These are phyloP conservation scores for Lamellibrachia satsuma DNA, from an alignment of 2,888 invertebrate species.

Conservation along the genomic window DNA sequence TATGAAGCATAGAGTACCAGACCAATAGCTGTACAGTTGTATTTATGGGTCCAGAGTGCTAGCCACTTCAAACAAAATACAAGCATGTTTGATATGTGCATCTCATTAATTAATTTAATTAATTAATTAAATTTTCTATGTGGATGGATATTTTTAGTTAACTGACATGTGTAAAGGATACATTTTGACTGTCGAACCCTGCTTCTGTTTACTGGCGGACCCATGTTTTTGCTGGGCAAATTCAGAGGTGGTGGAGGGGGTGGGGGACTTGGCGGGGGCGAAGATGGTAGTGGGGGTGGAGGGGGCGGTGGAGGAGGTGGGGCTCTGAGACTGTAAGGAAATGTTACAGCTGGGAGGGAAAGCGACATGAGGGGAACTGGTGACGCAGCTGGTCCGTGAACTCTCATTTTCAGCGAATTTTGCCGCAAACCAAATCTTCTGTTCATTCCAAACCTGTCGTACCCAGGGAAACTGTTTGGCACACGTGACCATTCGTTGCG, in stretches of 20 bases:
- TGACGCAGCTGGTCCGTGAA: not conserved
- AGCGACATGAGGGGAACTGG: not conserved
- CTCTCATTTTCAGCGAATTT: not conserved
- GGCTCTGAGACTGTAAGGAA: not conserved
- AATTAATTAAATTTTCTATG: too few relatives aligned
- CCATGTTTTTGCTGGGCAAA: not conserved
- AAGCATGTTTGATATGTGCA: too few relatives aligned
- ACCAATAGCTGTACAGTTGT: too few relatives aligned
- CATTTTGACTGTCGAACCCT: not conserved
- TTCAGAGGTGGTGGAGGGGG: constrained; percentile 12
- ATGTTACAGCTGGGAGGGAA: not conserved
- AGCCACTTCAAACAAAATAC: too few relatives aligned
- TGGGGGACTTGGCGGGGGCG: constrained; percentile 4
- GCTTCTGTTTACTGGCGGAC: not conserved
- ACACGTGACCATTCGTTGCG: not conserved
- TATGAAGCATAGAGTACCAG: too few relatives aligned
- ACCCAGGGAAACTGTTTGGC: not conserved
- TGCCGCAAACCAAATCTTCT: constrained; percentile 1
- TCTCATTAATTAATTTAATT: too few relatives aligned
- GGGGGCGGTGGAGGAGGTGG: constrained; percentile 1
- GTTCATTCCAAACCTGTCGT: not conserved
- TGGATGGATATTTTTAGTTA: not conserved
- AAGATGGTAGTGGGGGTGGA: not conserved
- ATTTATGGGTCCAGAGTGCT: too few relatives aligned
- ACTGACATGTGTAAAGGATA: not conserved